Conservation (phyloP, 2,797 vertebrate genomes). For the Carcharodon carcharias region DNA sequence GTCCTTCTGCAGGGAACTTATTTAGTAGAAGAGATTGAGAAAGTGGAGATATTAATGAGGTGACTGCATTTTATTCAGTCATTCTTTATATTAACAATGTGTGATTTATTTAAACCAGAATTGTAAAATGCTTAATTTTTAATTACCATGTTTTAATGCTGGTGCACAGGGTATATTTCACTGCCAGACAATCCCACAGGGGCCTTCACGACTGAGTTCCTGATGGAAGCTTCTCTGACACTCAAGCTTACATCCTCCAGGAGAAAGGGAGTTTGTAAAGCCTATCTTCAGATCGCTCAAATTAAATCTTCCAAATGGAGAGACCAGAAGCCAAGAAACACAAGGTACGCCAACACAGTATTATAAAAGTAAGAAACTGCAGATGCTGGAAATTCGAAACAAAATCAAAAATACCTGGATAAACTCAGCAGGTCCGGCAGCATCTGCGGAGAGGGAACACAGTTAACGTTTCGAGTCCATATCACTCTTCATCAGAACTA, state of each 20-base stretch:
- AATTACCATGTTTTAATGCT: slow-evolving; percentile 20
- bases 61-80: slow-evolving; percentile 25
- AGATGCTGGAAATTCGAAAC: too few relatives aligned
- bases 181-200: not conserved
- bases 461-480: too few relatives aligned
- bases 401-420: too few relatives aligned
- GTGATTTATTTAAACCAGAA: slow-evolving; percentile 17
- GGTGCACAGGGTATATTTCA: not conserved
- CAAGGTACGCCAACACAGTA: not conserved
- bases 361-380: too few relatives aligned
- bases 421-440: too few relatives aligned
- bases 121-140: slow-evolving; percentile 18
- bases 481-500: too few relatives aligned
- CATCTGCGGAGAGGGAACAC: too few relatives aligned
- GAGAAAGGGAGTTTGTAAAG: not conserved
- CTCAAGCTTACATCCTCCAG: not conserved
- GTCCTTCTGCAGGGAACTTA: slow-evolving; percentile 6
- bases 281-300: not conserved
- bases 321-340: not conserved
- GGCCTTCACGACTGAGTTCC: too few relatives aligned
- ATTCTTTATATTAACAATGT: slow-evolving; percentile 21
- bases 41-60: slow-evolving; percentile 25
- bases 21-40: slow-evolving; percentile 11
- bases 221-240: too few relatives aligned
- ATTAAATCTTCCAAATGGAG: not conserved